Base-by-base conservation (phyloP, 2,888 invertebrate species). In the Elegia similella region DNA sequence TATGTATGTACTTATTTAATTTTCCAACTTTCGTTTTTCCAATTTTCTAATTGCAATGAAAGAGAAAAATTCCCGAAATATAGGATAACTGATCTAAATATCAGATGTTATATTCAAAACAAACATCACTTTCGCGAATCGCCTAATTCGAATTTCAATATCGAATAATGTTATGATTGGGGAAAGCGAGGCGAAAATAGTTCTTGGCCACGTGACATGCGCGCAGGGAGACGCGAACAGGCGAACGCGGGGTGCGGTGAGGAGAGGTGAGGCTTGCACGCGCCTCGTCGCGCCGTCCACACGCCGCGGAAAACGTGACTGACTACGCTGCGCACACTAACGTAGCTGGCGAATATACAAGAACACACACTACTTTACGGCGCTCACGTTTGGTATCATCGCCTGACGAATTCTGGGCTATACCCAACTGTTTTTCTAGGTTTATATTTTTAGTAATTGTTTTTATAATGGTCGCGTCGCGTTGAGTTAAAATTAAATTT, bases 291-390 rank as follows among this genome's bases (percentile, higher is more conserved):
- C 76, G 80, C 72, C 77, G 76, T 76, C 80, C 73, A 82, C 87
- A 86, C 86, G 83, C 85, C 89, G 78, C 80, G 78, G 71, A 61
- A 84, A 89, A 90, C 90, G 90, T 90, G 89, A 89, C 87, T n/a
- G n/a, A n/a, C n/a, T n/a, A n/a, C n/a, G n/a, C n/a, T 72, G 68
- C 76, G 63, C 76, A 74, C 75, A 65, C 59, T 62, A 57, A 61
- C 56, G 13, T 42, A 16, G 38, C 23, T 42, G 30, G 13, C 38
- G 30, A 29, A 29, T 44, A 53, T 48, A 55, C 64, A 68, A 65
- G 56, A 69, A 73, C 72, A 68, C 70, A 67, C 52, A 58, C 56
- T 52, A 30, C n/a, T 55, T 42, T 43, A 60, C 61, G 57, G 48
- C 13, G 17, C 66, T 75, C 78, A 75, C 78, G 80, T 78, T 80